Evolutionary conservation across 2,888 invertebrate species (phyloP), one percentile per base, ranked within the genome.

Genomic region (Heliconius aoede): DNA sequence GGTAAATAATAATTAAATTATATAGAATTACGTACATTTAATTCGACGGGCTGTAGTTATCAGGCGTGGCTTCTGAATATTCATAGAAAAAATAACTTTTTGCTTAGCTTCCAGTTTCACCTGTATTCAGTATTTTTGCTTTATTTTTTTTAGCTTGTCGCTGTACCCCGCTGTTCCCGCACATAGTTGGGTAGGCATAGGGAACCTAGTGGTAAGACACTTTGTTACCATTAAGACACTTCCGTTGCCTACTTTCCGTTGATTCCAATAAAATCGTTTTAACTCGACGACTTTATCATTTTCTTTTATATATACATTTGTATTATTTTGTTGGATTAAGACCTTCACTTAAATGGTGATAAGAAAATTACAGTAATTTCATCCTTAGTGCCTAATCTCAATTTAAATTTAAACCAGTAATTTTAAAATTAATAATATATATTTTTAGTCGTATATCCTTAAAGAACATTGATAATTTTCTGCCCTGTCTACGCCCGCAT

Each of bases 381-480:
- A 4, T 15, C n/a, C 32, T 13, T 65, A 36, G 32, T 65, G 13
- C 1, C 36, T 65, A 7, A 65, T 32, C 13, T 65, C 36, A 32
- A 65, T 65, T 65, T 65, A 24, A 36, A 36, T 4, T 32, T 13
- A n/a, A 65, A n/a, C 13, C 36, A 65, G 36, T 32, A 32, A 65
- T 65, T 36, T 65, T 65, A 65, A 65, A 65, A 65, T 65, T 65
- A 65, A 65, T 65, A 36, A n/a, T 61, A 28, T 61, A 61, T 28
- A 61, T 28, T 61, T 61, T 28, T 18, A 61, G 28, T n/a, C n/a
- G n/a, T n/a, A n/a, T n/a, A n/a, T n/a, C n/a, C n/a, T n/a, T n/a
- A n/a, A n/a, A n/a, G n/a, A n/a, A n/a, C n/a, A n/a, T n/a, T n/a
- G n/a, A n/a, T n/a, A n/a, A n/a, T n/a, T n/a, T n/a, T n/a, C n/a